Evolutionary conservation across 2,113 vertebrate genomes (phyloP).

Genomic region (Onychostruthus taczanowskii): DNA sequence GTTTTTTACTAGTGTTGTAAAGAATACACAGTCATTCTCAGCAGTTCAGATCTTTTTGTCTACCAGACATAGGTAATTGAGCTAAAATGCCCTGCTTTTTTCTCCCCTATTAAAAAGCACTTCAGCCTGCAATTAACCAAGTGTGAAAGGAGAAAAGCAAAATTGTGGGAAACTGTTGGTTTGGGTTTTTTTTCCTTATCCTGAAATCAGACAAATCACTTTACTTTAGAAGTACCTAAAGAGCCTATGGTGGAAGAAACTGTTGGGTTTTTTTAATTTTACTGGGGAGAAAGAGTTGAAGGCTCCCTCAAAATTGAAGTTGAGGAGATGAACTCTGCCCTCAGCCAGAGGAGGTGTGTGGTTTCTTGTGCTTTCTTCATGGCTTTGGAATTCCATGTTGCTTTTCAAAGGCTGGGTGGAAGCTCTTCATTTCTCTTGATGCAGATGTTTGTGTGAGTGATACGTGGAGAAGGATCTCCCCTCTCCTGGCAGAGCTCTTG

Average conservation of each 20-base stretch:
- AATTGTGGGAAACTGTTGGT: background rate
- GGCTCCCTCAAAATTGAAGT: background rate
- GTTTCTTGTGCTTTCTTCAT: background rate
- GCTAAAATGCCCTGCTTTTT: background rate
- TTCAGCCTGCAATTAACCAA: slow-evolving; percentile 18
- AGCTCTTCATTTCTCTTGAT: background rate
- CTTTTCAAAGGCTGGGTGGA: background rate
- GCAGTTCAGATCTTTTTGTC: background rate
- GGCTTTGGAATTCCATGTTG: background rate
- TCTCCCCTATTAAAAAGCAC: background rate
- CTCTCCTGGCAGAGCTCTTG: background rate
- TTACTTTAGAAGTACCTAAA: background rate
- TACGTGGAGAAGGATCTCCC: accelerated
- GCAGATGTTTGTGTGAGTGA: background rate
- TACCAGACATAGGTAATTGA: background rate
- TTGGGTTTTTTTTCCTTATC: background rate
- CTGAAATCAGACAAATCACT: background rate
- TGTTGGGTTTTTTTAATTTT: background rate
- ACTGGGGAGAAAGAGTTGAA: background rate
- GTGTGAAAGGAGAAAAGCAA: background rate
- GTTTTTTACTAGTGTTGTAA: background rate
- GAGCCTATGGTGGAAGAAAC: background rate
- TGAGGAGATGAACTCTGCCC: background rate
- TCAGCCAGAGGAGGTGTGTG: background rate
- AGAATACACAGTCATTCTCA: background rate